Percentiles rank a stretch among this genome's conserved stretches.
These are phyloP conservation scores for Lophotis ruficrista DNA, from an alignment of 2,113 vertebrate species.

Conservation along the genomic window DNA sequence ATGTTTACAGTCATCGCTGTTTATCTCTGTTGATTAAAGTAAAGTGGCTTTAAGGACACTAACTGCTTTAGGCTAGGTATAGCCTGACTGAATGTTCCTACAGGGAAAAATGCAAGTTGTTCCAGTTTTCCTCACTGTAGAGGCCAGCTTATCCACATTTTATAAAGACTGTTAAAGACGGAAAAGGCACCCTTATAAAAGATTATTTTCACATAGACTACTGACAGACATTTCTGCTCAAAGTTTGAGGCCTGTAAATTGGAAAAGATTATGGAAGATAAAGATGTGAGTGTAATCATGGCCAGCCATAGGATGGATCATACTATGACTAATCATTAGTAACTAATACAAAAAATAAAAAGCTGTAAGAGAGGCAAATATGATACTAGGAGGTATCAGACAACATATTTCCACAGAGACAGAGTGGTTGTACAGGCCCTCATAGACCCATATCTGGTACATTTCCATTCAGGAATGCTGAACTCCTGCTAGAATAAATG, in stretches of 20 bases:
- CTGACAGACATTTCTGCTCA: not conserved
- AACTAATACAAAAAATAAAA: not conserved
- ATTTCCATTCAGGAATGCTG: not conserved
- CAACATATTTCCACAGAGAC: not conserved
- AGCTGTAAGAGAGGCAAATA: not conserved
- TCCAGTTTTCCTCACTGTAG: not conserved
- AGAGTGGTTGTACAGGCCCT: not conserved
- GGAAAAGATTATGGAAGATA: not conserved
- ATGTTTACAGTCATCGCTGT: not conserved
- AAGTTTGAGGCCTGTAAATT: not conserved
- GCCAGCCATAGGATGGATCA: not conserved
- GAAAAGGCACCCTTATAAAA: not conserved
- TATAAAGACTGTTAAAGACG: not conserved
- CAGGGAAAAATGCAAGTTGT: not conserved
- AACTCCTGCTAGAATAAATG: not conserved
- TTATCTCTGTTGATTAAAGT: not conserved
- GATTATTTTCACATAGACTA: not conserved
- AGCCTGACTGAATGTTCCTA: not conserved
- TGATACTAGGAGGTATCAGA: not conserved
- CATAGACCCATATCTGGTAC: accelerated
- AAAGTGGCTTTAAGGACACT: not conserved
- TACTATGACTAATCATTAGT: not conserved
- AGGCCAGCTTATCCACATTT: not conserved
- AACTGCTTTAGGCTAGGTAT: not conserved
- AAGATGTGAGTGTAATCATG: not conserved